Conservation (phyloP, 1,140 invertebrate genomes). For the Ruditapes philippinarum region DNA sequence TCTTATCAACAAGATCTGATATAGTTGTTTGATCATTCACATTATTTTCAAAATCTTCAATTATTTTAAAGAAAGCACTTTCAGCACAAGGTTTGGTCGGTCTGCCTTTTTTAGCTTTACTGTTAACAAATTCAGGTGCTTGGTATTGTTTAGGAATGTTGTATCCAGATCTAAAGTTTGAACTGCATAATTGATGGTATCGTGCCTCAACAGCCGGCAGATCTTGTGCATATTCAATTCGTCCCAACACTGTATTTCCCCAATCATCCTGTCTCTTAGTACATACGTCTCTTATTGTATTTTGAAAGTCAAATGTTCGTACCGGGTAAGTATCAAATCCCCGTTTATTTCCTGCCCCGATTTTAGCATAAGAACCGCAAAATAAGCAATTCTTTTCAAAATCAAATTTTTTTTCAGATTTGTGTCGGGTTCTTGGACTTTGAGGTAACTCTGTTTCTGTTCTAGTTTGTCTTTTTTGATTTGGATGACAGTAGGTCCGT, state of each 20-base stretch:
- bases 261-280: not conserved
- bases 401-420: not conserved
- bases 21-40: not conserved
- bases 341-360: not conserved
- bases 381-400: conserved; percentile 14
- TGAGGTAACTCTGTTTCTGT: not conserved
- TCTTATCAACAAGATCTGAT: not conserved
- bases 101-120: not conserved
- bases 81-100: not conserved
- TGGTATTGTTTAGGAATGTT: not conserved
- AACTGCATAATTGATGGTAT: conserved; percentile 32
- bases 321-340: not conserved
- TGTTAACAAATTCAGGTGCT: too few species aligned
- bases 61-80: not conserved
- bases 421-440: conserved; percentile 1
- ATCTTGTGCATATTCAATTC: not conserved
- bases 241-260: not conserved
- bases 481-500: conserved; percentile 1
- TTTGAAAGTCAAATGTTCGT: not conserved
- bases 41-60: not conserved
- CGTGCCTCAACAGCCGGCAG: conserved; percentile 20
- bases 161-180: not conserved
- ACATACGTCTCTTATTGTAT: not conserved
- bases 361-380: conserved; percentile 4
- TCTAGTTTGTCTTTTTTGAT: not conserved